Evolutionary conservation across 2,113 vertebrate genomes (phyloP).

Genomic region (Archilochus colubris): DNA sequence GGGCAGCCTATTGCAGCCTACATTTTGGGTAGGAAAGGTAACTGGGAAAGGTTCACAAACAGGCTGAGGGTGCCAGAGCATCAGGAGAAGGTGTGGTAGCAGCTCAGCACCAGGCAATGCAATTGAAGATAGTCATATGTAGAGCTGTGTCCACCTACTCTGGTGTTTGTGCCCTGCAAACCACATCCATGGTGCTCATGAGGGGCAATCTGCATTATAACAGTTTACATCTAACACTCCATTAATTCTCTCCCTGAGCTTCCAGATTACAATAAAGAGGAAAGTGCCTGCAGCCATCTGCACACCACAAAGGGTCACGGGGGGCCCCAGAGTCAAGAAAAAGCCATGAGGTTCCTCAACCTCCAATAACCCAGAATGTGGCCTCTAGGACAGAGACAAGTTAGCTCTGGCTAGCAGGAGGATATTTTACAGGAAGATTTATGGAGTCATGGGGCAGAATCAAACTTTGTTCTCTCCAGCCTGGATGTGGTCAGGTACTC

Average conservation of each 20-base stretch:
- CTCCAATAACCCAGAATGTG: background rate
- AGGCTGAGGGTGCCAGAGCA: background rate
- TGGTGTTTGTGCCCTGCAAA: background rate
- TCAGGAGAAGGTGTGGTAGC: fast-evolving
- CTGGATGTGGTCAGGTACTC: fast-evolving
- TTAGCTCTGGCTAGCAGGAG: background rate
- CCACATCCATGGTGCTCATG: background rate
- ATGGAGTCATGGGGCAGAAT: background rate
- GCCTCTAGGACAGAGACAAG: background rate
- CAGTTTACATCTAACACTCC: background rate
- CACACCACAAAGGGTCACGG: background rate
- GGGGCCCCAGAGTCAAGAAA: background rate
- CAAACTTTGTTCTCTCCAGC: background rate
- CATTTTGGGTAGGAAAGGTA: background rate
- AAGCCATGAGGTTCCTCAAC: background rate
- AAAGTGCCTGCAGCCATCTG: background rate
- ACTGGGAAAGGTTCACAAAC: background rate
- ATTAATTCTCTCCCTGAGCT: background rate
- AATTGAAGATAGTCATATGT: fast-evolving
- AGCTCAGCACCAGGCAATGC: background rate
- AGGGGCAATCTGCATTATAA: background rate
- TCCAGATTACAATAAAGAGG: background rate
- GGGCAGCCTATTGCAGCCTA: background rate
- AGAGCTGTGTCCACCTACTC: background rate
- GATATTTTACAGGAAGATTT: background rate